phyloP scores from a whole-genome alignment of 2,113 vertebrate genomes.

The Microcebus griseorufus region DNA sequence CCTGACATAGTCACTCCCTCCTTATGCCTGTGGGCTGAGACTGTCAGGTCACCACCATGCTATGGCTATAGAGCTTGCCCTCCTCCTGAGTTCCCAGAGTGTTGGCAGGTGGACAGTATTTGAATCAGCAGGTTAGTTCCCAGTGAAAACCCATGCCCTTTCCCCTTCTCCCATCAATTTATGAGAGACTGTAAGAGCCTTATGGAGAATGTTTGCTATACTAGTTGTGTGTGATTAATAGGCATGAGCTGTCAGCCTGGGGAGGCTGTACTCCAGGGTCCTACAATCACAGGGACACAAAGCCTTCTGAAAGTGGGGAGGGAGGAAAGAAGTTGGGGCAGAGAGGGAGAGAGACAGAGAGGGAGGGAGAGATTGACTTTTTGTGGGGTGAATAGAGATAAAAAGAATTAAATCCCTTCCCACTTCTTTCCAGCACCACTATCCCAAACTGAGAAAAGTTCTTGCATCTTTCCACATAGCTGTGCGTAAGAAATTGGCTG shows the following conservation, averaged over 20 bases:
- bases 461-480: neutral
- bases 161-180: neutral
- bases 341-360: neutral
- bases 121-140: neutral
- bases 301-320: neutral
- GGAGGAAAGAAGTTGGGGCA: neutral
- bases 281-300: neutral
- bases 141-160: neutral
- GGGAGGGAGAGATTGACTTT: neutral
- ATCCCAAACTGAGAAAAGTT: neutral
- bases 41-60: slow-evolving; percentile 90
- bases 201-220: neutral
- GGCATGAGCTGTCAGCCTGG: neutral
- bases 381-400: neutral
- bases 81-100: slow-evolving; percentile 68
- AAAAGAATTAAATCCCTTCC: neutral
- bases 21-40: slow-evolving; percentile 91
- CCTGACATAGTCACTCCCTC: slow-evolving; percentile 81
- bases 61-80: slow-evolving; percentile 67
- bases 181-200: neutral
- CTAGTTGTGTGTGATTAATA: neutral
- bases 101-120: slow-evolving; percentile 62
- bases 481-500: neutral
- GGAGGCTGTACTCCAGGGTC: neutral
- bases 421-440: neutral